phyloP scores from a whole-genome alignment of 2,113 vertebrate genomes.

The Callorhinus ursinus region DNA sequence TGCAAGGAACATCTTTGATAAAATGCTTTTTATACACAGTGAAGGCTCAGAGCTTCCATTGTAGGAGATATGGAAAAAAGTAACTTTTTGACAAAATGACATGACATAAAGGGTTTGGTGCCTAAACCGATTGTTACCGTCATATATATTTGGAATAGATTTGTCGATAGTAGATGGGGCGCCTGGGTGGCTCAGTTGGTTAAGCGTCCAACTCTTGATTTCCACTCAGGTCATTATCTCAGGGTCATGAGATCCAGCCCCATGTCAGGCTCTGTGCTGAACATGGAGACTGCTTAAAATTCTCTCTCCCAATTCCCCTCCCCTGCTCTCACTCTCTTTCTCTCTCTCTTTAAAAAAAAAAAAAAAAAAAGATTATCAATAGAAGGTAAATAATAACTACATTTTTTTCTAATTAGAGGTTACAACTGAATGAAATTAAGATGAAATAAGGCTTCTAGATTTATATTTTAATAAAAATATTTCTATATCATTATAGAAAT shows the following conservation, averaged over 20 bases:
- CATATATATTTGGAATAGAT: background rate
- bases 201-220: background rate
- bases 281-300: background rate
- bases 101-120: background rate
- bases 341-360: background rate
- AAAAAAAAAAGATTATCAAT: background rate
- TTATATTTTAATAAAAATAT: background rate
- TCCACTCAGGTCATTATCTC: background rate
- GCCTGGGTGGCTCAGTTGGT: background rate
- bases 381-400: background rate
- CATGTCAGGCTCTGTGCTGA: background rate
- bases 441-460: background rate
- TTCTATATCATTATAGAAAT: background rate
- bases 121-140: background rate
- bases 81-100: background rate
- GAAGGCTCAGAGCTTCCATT: background rate
- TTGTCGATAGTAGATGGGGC: background rate
- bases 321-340: background rate
- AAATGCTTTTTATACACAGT: background rate
- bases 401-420: background rate
- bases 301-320: background rate
- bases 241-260: background rate
- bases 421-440: background rate
- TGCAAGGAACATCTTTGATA: background rate
- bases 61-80: background rate